Conservation (phyloP, 30 jellyfish, hydroid and myxozoan species). For the Hydra vulgaris region DNA sequence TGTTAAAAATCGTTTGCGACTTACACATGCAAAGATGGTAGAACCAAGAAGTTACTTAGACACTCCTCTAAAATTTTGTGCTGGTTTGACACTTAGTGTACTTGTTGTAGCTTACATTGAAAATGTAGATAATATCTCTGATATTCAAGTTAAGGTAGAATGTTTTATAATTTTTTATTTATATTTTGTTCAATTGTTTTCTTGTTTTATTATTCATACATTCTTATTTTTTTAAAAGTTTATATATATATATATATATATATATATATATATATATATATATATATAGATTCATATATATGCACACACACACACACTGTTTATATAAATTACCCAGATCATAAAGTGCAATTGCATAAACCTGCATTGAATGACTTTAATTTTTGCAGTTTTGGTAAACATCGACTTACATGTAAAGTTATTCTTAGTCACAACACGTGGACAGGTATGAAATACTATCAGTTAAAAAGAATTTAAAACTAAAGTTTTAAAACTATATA, state of each 20-base stretch:
- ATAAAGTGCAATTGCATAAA: conserved; percentile 42
- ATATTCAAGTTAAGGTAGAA: conserved; percentile 59
- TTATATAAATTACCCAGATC: conserved; percentile 75
- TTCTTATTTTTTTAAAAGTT: no score
- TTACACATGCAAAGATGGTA: conserved; percentile 26
- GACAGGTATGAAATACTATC: conserved; percentile 95
- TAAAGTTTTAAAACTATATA: no score
- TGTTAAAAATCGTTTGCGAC: conserved; percentile 65
- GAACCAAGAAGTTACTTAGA: conserved; percentile 64
- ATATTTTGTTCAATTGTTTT: background rate
- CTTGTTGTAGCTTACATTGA: conserved; percentile 44
- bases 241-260: background rate
- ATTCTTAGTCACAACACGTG: conserved; percentile 50
- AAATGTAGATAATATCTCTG: conserved; percentile 50
- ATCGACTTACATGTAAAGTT: conserved; percentile 50
- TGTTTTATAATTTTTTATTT: background rate
- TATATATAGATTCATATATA: background rate
- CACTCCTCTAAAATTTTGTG: conserved; percentile 55
- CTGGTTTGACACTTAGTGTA: conserved; percentile 70
- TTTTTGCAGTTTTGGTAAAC: conserved; percentile 25
- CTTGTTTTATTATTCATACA: background rate
- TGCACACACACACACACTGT: no score
- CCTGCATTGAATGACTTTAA: conserved; percentile 69
- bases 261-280: no score
- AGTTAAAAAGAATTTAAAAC: no score